Evolutionary conservation across 2,888 invertebrate genomes (phyloP).

Genomic region (Tupiocoris notatus): DNA sequence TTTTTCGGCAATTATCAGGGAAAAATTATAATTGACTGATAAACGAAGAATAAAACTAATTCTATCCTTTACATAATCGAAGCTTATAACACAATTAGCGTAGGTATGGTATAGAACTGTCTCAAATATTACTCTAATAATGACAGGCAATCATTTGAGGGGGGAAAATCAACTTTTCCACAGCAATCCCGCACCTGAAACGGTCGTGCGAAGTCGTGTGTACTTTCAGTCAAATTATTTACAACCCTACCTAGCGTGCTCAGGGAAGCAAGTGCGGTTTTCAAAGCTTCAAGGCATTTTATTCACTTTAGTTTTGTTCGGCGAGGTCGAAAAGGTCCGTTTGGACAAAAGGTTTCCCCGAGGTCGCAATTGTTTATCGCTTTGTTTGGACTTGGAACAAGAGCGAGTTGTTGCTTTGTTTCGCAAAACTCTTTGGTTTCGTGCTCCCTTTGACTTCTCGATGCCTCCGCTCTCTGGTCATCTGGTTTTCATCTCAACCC

Average conservation of each 20-base stretch:
- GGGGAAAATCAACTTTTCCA: too few species aligned
- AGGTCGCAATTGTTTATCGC: constrained; percentile 42
- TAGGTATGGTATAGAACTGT: too few species aligned
- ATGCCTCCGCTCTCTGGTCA: not conserved
- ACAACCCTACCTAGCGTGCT: constrained; percentile 1
- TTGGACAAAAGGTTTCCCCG: constrained; percentile 26
- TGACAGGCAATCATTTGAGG: too few species aligned
- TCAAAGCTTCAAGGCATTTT: constrained; percentile 36
- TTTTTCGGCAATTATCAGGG: too few species aligned
- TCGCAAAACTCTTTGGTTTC: constrained; percentile 36
- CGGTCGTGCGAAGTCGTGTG: too few species aligned
- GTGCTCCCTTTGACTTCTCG: constrained; percentile 11
- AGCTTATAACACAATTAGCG: too few species aligned
- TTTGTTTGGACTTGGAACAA: constrained; percentile 43
- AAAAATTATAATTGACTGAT: too few species aligned
- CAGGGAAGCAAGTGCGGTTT: constrained; percentile 22
- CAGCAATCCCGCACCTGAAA: too few species aligned
- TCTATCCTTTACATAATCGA: too few species aligned
- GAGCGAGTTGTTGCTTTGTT: constrained; percentile 36
- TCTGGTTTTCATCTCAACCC: not conserved
- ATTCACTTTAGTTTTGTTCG: constrained; percentile 41
- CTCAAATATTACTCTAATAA: too few species aligned
- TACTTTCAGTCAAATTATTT: constrained; percentile 34
- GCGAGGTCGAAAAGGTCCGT: constrained; percentile 2
- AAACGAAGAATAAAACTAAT: too few species aligned